A percentile compares a stretch with the other conserved stretches of the same genome.
Conservation (phyloP, 2,888 invertebrate species). For the Glaucopsyche alexis region DNA sequence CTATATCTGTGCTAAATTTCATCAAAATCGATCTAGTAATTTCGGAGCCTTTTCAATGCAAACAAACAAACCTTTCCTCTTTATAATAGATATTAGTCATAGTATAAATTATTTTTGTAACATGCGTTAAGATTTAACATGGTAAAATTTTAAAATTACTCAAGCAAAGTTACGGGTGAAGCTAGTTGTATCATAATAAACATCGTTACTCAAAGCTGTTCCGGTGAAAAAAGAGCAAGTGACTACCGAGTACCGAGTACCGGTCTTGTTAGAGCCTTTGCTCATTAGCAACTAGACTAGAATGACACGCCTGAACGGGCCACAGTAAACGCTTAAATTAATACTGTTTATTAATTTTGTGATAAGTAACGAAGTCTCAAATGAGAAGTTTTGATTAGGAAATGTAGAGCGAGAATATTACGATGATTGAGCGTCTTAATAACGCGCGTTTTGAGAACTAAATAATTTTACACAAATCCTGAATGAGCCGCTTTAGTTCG, state of each 20-base stretch:
- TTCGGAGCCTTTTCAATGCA: no score
- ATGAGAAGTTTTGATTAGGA: background rate
- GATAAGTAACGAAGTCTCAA: background rate
- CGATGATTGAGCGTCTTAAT: background rate
- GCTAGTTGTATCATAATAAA: background rate
- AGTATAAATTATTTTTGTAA: no score
- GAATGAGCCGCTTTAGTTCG: no score
- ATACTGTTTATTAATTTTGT: constrained; percentile 4
- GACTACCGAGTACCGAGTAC: background rate
- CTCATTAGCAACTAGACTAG: constrained; percentile 23
- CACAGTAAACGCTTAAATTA: constrained; percentile 1
- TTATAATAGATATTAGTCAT: no score
- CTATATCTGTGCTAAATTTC: no score
- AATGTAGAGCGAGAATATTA: background rate
- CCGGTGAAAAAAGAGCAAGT: constrained; percentile 19
- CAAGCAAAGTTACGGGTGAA: background rate
- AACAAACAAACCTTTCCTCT: no score
- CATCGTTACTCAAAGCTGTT: constrained; percentile 17
- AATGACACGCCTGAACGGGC: constrained; percentile 5
- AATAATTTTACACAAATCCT: no score
- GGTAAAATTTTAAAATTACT: background rate
- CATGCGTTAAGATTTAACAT: no score
- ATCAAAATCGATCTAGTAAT: no score
- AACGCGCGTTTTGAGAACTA: background rate
- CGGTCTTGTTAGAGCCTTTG: constrained; percentile 18